phyloP scores from a whole-genome alignment of 2,113 vertebrate genomes.

The Melozone crissalis region DNA sequence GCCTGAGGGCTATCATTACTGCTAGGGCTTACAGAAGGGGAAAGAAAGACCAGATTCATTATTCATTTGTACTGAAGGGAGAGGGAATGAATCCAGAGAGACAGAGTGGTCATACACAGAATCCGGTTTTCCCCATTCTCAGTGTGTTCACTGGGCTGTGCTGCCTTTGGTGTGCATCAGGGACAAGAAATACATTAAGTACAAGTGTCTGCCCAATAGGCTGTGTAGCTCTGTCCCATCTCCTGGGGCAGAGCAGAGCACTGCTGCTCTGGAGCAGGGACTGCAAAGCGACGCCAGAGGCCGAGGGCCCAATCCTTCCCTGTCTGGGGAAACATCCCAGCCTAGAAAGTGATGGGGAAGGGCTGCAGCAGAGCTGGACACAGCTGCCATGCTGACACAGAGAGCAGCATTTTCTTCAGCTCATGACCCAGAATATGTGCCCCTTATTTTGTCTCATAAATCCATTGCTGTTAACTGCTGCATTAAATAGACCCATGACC shows the following conservation, averaged over 20 bases:
- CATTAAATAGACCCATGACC: slow-evolving; percentile 48
- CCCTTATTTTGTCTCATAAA: slow-evolving; percentile 53
- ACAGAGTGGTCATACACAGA: slow-evolving; percentile 23
- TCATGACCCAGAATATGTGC: slow-evolving; percentile 8
- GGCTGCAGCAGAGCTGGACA: background rate
- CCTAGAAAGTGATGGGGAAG: background rate
- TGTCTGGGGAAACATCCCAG: background rate
- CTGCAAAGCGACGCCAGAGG: background rate
- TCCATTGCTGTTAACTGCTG: slow-evolving; percentile 44
- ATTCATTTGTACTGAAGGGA: slow-evolving; percentile 60
- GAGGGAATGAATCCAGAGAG: slow-evolving; percentile 37
- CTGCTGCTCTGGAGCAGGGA: background rate
- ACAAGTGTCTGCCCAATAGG: slow-evolving; percentile 42
- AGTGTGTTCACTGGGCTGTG: background rate
- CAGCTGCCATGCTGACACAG: background rate
- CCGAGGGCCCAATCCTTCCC: background rate
- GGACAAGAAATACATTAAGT: slow-evolving; percentile 56
- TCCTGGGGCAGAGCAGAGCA: background rate
- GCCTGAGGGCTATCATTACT: slow-evolving; percentile 65
- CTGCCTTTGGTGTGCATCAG: background rate
- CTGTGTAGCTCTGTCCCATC: background rate
- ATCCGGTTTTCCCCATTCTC: background rate
- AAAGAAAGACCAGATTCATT: slow-evolving; percentile 60
- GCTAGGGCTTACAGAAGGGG: slow-evolving; percentile 46
- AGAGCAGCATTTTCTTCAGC: slow-evolving; percentile 24